A percentile compares a stretch with the other conserved stretches of the same genome.
Conservation (phyloP, 2,797 vertebrate species). For the Ammospiza maritima region DNA sequence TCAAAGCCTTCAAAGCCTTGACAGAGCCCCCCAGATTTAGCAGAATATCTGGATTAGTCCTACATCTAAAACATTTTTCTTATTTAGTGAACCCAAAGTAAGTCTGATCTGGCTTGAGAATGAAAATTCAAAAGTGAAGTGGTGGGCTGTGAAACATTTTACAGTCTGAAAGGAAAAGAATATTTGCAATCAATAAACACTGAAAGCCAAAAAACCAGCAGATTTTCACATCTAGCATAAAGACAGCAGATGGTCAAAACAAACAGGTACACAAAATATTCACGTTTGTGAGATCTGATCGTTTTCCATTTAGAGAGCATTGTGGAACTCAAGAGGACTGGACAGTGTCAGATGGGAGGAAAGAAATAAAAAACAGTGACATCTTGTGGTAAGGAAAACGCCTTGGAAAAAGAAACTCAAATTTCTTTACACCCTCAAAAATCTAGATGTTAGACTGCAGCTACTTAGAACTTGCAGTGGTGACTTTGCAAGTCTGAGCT, state of each 20-base stretch:
- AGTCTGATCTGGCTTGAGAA: background rate
- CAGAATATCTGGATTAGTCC: background rate
- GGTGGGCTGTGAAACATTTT: background rate
- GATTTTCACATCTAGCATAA: background rate
- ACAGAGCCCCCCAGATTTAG: background rate
- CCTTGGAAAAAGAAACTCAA: background rate
- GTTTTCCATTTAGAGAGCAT: background rate
- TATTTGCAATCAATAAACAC: background rate
- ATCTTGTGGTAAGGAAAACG: constrained; percentile 51
- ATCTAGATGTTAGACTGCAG: background rate
- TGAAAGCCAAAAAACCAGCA: fast-evolving
- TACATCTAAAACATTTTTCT: background rate
- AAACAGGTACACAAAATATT: background rate
- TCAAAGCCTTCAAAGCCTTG: background rate
- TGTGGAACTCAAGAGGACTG: background rate
- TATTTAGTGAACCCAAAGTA: background rate
- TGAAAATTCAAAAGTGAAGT: background rate
- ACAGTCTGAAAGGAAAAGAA: background rate
- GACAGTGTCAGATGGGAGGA: background rate
- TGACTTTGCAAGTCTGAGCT: background rate
- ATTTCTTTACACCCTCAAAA: background rate
- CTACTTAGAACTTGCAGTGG: background rate
- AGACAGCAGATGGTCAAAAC: background rate
- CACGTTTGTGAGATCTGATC: background rate
- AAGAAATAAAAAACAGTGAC: constrained; percentile 64